Evolutionary conservation across 1,140 invertebrate species (phyloP).

Genomic region (Fopius arisanus): DNA sequence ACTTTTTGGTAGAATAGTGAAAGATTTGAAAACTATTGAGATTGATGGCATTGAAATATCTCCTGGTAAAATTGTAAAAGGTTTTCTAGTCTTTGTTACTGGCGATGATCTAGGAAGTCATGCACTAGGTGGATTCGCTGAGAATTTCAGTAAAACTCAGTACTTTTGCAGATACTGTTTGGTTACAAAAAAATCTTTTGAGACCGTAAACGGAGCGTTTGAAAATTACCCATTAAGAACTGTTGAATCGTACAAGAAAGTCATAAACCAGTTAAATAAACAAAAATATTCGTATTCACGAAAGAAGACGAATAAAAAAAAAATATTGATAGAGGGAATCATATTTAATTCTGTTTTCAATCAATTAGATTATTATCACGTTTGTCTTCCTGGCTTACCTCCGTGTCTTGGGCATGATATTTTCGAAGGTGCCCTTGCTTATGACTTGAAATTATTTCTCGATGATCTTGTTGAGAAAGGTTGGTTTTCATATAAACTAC

Average conservation of each 20-base stretch:
- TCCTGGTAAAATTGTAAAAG: conserved; percentile 18
- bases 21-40: conserved; percentile 42
- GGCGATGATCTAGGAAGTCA: conserved; percentile 45
- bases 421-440: too few relatives aligned
- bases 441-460: too few relatives aligned
- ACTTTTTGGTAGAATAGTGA: conserved; percentile 36
- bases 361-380: conserved; percentile 36
- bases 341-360: conserved; percentile 42
- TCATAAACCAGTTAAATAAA: too few relatives aligned
- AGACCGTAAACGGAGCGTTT: too few relatives aligned
- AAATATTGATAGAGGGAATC: conserved; percentile 24
- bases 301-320: background rate
- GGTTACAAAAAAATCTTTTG: conserved; percentile 20
- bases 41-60: conserved; percentile 20
- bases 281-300: background rate
- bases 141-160: conserved; percentile 25
- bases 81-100: conserved; percentile 36
- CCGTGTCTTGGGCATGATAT: conserved; percentile 33
- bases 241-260: too few relatives aligned
- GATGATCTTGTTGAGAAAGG: too few relatives aligned
- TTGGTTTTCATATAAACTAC: too few relatives aligned
- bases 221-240: background rate
- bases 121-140: conserved; percentile 20
- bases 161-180: conserved; percentile 34
- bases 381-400: conserved; percentile 36